Conservation (phyloP, 2,113 vertebrate genomes). For the Cepphus grylle region DNA sequence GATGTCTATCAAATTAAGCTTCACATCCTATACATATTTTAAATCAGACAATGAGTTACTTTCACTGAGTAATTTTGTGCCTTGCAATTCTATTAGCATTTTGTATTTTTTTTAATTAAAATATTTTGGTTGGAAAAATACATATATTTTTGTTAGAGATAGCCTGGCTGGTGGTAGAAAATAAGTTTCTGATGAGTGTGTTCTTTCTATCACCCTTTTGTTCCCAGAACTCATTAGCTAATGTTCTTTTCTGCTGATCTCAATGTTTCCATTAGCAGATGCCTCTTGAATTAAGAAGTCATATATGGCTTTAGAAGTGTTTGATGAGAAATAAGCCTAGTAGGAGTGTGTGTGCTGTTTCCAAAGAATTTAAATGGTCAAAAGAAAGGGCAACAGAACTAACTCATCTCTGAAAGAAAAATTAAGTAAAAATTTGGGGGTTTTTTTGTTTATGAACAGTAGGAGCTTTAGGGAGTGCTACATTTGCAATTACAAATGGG, state of each 20-base stretch:
- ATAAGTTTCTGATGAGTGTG: not conserved
- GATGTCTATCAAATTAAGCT: not conserved
- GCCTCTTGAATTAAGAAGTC: constrained; percentile 48
- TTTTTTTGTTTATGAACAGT: constrained; percentile 38
- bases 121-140: not conserved
- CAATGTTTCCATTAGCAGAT: constrained; percentile 51
- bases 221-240: constrained; percentile 24
- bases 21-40: not conserved
- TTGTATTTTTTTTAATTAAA: not conserved
- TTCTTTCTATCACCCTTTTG: not conserved
- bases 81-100: not conserved
- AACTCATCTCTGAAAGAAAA: constrained; percentile 63
- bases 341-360: constrained; percentile 6
- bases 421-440: not conserved
- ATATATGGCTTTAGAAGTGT: constrained; percentile 39
- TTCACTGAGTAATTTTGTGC: not conserved
- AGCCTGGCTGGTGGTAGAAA: not conserved
- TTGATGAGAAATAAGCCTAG: constrained; percentile 29
- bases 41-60: not conserved
- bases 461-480: constrained; percentile 42
- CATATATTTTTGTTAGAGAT: not conserved
- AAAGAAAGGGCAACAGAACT: constrained; percentile 42
- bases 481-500: constrained; percentile 55
- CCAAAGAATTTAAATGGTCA: constrained; percentile 52
- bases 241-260: constrained; percentile 44